phyloP scores from a whole-genome alignment of 1,140 invertebrate genomes.

The Zaprionus lachaisei region DNA sequence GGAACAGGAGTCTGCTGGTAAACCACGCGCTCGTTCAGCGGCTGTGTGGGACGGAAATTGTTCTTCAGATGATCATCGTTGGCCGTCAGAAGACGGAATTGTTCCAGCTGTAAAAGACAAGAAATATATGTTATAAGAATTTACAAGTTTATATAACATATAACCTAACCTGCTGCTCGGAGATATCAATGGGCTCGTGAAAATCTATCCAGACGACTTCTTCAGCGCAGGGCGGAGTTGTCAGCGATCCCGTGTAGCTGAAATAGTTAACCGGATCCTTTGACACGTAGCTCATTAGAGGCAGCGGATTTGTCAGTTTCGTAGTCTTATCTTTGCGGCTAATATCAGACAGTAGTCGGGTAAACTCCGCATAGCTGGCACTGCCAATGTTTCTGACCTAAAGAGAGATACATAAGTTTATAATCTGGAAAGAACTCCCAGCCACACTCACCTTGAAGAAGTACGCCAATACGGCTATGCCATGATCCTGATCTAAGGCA shows the following conservation, averaged over 20 bases:
- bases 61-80: slow-evolving; percentile 88
- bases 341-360: slow-evolving; percentile 86
- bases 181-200: slow-evolving; percentile 89
- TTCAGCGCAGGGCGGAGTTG: slow-evolving; percentile 96
- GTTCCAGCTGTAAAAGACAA: slow-evolving; percentile 87
- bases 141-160: too few species aligned
- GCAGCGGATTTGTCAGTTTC: slow-evolving; percentile 85
- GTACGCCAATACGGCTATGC: slow-evolving; percentile 93
- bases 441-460: slow-evolving; percentile 89
- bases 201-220: slow-evolving; percentile 96
- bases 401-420: too few species aligned
- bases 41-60: slow-evolving; percentile 92
- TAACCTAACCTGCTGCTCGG: slow-evolving; percentile 89
- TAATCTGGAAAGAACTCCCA: neutral
- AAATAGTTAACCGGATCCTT: slow-evolving; percentile 88
- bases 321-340: slow-evolving; percentile 85
- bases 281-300: slow-evolving; percentile 86
- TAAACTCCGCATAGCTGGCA: slow-evolving; percentile 86
- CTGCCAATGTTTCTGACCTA: slow-evolving; percentile 65
- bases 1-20: slow-evolving; percentile 29
- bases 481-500: slow-evolving; percentile 89
- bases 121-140: neutral
- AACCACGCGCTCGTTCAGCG: slow-evolving; percentile 88
- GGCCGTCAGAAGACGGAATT: slow-evolving; percentile 89
- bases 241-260: slow-evolving; percentile 94